Base-by-base conservation (phyloP, 2,888 invertebrate genomes). In the Omphaloscelis lunosa region DNA sequence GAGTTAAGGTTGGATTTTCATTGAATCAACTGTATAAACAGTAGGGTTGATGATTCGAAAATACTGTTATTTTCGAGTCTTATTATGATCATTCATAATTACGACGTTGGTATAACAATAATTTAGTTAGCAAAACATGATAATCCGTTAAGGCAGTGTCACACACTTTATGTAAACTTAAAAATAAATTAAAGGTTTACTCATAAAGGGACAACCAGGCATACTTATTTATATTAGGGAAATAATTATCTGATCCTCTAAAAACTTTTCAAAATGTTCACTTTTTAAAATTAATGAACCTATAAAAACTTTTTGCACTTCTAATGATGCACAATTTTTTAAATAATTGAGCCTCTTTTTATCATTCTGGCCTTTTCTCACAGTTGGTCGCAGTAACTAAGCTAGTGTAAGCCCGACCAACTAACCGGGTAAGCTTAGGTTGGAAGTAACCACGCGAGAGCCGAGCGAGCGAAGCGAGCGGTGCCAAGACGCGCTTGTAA, bases 51-150 rank as follows among this genome's bases (percentile, higher is more conserved):
- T n/a, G n/a, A n/a, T n/a, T n/a, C n/a, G n/a, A n/a, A n/a, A n/a
- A n/a, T n/a, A n/a, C n/a, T n/a, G n/a, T n/a, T 65, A 71, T 76
- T 70, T 83, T 69, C 23, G 27, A 20, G 34, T 51, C 39, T 72
- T 78, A 79, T 72, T 75, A 78, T 29, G 66, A 82, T 77, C 72
- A 76, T 82, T 83, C 65, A 83, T 87, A 75, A 78, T 84, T 75
- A 80, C 67, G 74, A 34, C n/a, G 70, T 80, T 23, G 41, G 70
- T 58, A 56, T 81, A 67, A 86, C 58, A 75, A 72, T 81, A 79
- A 84, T 86, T 88, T 80, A 53, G 75, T 79, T 75, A 86, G 63
- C 53, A 63, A 72, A 76, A 78, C 59, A 75, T 77, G 39, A 77
- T 77, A 53, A 75, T 69, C 65, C n/a, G 39, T 88, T 86, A 88